Evolutionary conservation across 2,113 vertebrate species (phyloP).

Genomic region (Brachirus orientalis): DNA sequence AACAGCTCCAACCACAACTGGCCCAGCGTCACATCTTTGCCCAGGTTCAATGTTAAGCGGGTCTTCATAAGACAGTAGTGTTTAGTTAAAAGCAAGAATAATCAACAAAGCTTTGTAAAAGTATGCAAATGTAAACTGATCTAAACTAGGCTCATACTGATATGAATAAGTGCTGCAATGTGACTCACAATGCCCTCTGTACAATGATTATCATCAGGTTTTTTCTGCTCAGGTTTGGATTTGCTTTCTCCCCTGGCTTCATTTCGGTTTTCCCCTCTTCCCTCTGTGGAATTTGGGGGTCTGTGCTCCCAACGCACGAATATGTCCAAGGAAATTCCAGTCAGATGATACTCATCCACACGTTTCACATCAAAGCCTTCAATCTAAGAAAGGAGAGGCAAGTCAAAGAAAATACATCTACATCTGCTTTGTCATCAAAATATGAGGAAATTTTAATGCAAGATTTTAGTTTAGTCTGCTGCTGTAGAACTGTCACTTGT

Average conservation of each 20-base stretch:
- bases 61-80: slow-evolving; percentile 73
- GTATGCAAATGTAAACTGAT: background rate
- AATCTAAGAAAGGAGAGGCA: slow-evolving; percentile 80
- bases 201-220: slow-evolving; percentile 74
- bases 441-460: too few relatives aligned
- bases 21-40: slow-evolving; percentile 85
- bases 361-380: slow-evolving; percentile 93
- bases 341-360: slow-evolving; percentile 94
- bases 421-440: too few relatives aligned
- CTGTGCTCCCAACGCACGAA: slow-evolving; percentile 93
- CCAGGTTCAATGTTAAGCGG: slow-evolving; percentile 81
- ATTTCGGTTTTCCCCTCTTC: slow-evolving; percentile 85
- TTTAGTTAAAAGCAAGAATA: background rate
- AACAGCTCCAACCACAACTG: slow-evolving; percentile 96
- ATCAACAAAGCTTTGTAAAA: background rate
- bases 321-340: slow-evolving; percentile 84
- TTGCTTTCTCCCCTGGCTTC: slow-evolving; percentile 82
- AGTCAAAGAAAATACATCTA: background rate
- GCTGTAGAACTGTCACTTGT: too few relatives aligned
- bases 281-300: slow-evolving; percentile 82
- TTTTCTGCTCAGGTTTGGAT: slow-evolving; percentile 85
- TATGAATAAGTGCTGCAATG: background rate
- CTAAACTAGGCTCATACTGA: background rate
- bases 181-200: slow-evolving; percentile 88
- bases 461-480: too few relatives aligned